phyloP scores from a whole-genome alignment of 2,797 vertebrate species.

The Pipistrellus pygmaeus region DNA sequence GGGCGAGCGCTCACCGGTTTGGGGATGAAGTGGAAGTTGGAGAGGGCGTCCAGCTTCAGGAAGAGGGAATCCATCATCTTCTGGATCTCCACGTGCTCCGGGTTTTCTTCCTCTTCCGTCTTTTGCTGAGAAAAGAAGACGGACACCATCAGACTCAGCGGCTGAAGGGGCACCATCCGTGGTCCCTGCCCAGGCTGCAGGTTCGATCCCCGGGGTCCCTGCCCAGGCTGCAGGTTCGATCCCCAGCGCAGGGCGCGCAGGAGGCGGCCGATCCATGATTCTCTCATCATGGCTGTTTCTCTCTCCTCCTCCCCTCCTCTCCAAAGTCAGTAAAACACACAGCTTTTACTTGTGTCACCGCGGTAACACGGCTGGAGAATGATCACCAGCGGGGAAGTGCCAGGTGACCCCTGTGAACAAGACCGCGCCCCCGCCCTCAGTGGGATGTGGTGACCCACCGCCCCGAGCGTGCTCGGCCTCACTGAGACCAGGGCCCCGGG shows the following conservation, averaged over 20 bases:
- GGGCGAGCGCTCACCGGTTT: slow-evolving; percentile 92
- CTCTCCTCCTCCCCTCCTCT: no score
- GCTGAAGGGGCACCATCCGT: no score
- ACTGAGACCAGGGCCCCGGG: neutral
- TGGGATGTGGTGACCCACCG: neutral
- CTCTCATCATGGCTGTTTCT: no score
- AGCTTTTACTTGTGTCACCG: no score
- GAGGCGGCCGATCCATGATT: no score
- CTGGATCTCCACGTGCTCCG: slow-evolving; percentile 95
- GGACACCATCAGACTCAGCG: slow-evolving; percentile 1
- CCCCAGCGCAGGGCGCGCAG: no score
- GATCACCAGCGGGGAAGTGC: neutral
- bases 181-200: no score
- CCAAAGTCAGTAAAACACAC: no score
- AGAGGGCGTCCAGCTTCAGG: slow-evolving; percentile 96
- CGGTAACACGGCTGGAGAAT: neutral
- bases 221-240: no score
- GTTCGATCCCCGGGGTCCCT: no score
- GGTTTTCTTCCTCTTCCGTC: slow-evolving; percentile 93
- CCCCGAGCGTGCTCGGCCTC: neutral
- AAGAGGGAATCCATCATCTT: slow-evolving; percentile 97
- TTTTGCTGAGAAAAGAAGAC: slow-evolving; percentile 90
- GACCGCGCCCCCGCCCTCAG: no score
- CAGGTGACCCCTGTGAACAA: neutral
- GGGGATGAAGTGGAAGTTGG: slow-evolving; percentile 98